phyloP scores from a whole-genome alignment of 1,140 invertebrate species.

The Acromyrmex heyeri region DNA sequence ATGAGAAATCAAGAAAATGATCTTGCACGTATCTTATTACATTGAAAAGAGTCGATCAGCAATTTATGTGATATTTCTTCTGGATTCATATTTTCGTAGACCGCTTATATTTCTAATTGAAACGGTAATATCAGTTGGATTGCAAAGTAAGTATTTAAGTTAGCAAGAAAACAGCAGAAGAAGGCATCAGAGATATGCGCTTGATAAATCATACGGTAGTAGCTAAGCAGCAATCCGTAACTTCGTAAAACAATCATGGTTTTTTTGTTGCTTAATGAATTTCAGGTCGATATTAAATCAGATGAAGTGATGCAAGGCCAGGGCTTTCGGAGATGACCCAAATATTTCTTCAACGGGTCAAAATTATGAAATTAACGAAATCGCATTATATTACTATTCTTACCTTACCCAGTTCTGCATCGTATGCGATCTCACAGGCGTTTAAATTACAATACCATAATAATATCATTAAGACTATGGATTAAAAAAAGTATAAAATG shows the following conservation, averaged over 20 bases:
- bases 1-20: constrained; percentile 41
- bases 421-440: constrained; percentile 60
- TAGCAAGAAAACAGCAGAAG: constrained; percentile 71
- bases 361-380: constrained; percentile 72
- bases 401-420: constrained; percentile 79
- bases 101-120: constrained; percentile 73
- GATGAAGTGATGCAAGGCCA: constrained; percentile 85
- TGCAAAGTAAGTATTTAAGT: constrained; percentile 74
- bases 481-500: constrained; percentile 43
- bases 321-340: constrained; percentile 84
- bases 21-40: not conserved
- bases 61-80: constrained; percentile 3
- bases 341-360: constrained; percentile 82
- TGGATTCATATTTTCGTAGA: constrained; percentile 75
- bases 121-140: constrained; percentile 47
- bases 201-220: constrained; percentile 80
- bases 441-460: constrained; percentile 68
- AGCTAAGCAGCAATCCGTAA: constrained; percentile 81
- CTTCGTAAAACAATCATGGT: constrained; percentile 84
- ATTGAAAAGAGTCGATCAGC: not conserved
- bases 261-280: constrained; percentile 87
- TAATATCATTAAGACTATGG: constrained; percentile 60
- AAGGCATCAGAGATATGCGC: constrained; percentile 77
- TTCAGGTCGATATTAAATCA: constrained; percentile 87
- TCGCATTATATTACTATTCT: constrained; percentile 83